These are phyloP conservation scores for Phenganax marumi DNA, from an alignment of 92 coral and sea anemone genomes.

Conservation along the genomic window DNA sequence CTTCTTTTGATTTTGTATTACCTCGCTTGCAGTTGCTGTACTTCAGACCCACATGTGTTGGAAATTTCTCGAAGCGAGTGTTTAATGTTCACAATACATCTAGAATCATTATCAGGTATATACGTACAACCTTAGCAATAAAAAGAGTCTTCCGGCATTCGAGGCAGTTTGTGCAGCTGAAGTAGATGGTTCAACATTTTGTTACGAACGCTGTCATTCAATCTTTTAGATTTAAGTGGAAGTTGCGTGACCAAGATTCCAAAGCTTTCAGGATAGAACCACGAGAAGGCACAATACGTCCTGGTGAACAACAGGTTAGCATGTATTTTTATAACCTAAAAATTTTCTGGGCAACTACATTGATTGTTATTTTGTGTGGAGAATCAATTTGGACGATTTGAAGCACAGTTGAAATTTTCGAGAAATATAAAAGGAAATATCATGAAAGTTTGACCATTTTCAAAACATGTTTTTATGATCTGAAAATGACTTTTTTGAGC, in stretches of 20 bases:
- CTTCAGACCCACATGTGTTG: conserved; percentile 89
- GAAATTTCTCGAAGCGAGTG: conserved; percentile 70
- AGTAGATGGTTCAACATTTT: background rate
- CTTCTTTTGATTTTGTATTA: background rate
- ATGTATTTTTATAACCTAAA: background rate
- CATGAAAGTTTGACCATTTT: no score
- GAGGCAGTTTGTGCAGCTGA: no score
- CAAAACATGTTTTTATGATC: no score
- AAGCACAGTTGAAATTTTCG: no score
- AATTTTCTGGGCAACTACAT: background rate
- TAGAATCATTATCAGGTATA: conserved; percentile 78
- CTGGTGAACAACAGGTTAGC: conserved; percentile 79
- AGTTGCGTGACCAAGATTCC: conserved; percentile 66
- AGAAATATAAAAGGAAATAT: no score
- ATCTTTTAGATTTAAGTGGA: conserved; percentile 72
- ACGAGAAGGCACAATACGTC: conserved; percentile 60
- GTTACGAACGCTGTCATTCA: background rate
- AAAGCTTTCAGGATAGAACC: conserved; percentile 67
- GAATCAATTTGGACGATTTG: background rate
- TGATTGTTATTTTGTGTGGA: background rate
- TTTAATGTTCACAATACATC: conserved; percentile 74
- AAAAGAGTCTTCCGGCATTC: no score
- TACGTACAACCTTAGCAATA: no score
- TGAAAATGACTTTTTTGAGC: no score
- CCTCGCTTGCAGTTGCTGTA: conserved; percentile 67